These are phyloP conservation scores for Burhinus bistriatus DNA, from an alignment of 2,113 vertebrate species.

Conservation along the genomic window DNA sequence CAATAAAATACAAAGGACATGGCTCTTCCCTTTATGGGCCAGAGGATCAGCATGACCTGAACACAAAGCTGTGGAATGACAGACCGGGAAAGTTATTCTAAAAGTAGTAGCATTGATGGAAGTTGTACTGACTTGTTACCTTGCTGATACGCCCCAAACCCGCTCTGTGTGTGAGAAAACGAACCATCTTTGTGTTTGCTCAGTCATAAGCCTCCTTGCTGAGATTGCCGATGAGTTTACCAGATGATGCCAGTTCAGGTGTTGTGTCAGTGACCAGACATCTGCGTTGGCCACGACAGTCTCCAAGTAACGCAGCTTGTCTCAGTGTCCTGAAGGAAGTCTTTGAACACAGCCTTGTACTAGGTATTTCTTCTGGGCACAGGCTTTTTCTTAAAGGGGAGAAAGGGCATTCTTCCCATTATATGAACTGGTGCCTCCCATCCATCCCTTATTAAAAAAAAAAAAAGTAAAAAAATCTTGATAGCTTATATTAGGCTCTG, in stretches of 20 bases:
- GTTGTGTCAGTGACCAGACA: neutral
- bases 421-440: neutral
- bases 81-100: neutral
- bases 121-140: neutral
- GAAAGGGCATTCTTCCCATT: neutral
- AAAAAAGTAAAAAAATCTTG: neutral
- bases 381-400: neutral
- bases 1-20: neutral
- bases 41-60: neutral
- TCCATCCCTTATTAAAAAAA: neutral
- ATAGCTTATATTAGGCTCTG: neutral
- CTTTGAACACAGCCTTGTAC: neutral
- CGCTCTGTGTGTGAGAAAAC: neutral
- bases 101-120: neutral
- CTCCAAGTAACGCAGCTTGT: neutral
- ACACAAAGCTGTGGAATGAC: neutral
- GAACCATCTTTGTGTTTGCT: neutral
- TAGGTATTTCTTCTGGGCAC: neutral
- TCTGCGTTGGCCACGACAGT: neutral
- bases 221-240: neutral
- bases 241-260: neutral
- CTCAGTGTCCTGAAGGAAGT: neutral
- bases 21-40: neutral
- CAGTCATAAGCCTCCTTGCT: neutral
- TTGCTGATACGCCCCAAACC: neutral